Evolutionary conservation across 2,113 vertebrate species (phyloP), one percentile per base, ranked within the genome.

Genomic region (Indri indri): DNA sequence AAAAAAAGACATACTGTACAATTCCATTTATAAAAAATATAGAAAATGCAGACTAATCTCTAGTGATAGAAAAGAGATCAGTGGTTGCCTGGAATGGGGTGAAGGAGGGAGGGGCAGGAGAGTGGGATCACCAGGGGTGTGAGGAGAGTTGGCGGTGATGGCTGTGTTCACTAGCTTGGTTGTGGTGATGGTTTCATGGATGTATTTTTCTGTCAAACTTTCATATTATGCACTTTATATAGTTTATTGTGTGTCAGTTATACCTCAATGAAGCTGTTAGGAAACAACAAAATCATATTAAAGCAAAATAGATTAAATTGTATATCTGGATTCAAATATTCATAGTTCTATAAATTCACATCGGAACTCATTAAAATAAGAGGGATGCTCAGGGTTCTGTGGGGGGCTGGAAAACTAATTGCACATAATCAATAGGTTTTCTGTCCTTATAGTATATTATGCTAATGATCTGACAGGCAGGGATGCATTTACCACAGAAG

Each of bases 21-120:
- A 81, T 59, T 94, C 37, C 40, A 91, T 52, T 71, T 85, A 11
- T 32, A 94, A 71, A 91, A 66, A 12, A 27, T 79, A 73, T 57
- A 65, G 95, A 85, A 96, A 80, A 90, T 90, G 30, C 52, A 54
- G 63, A 79, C 37, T 65, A 73, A 90, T 76, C 57, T 91, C 3
- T 32, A 76, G 27, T 70, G 50, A 68, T n/a, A 68, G 45, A 81
- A 81, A 94, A 32, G 52, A 90, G 80, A 80, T 40, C 54, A 90
- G n/a, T 65, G 30, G 34, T 71, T 86, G 11, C 18, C 90, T 86
- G 42, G 47, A 82, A 50, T 52, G 63, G 17, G 22, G 9, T 81
- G 32, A 86, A 76, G n/a, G 20, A 37, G 11, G 22, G 10, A 63
- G n/a, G 20, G 37, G 30, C 8, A 59, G 16, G 66, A 66, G 37